Conservation (phyloP, 2,113 vertebrate genomes). For the Spea multiplicata region DNA sequence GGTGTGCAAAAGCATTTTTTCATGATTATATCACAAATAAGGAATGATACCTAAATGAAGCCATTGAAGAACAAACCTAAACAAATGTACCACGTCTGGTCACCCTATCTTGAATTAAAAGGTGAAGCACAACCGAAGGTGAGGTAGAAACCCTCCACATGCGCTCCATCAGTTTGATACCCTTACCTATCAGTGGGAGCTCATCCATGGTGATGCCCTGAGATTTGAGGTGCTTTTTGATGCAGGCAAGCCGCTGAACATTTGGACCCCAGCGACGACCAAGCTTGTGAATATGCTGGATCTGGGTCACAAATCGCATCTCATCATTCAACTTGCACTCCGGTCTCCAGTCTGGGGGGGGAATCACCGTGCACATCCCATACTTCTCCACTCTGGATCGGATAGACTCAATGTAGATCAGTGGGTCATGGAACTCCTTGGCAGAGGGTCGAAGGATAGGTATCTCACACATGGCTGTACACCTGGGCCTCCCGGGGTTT, state of each 20-base stretch:
- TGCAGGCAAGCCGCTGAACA: constrained; percentile 96
- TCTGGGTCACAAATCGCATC: constrained; percentile 98
- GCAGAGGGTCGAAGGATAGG: constrained; percentile 82
- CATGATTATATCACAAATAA: too few relatives aligned
- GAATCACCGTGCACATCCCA: constrained; percentile 92
- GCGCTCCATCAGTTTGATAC: background rate
- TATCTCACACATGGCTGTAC: constrained; percentile 82
- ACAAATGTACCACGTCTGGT: too few relatives aligned
- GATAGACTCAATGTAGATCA: constrained; percentile 91
- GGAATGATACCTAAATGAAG: too few relatives aligned
- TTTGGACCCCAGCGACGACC: constrained; percentile 97
- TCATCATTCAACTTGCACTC: constrained; percentile 98
- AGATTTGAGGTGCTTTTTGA: constrained; percentile 99
- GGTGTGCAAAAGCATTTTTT: too few relatives aligned
- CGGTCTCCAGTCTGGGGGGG: constrained; percentile 93
- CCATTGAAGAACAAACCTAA: too few relatives aligned
- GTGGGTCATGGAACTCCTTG: constrained; percentile 94
- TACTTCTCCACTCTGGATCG: constrained; percentile 86
- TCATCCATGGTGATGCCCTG: constrained; percentile 99
- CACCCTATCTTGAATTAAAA: background rate
- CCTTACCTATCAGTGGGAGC: constrained; percentile 95
- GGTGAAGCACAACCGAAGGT: background rate
- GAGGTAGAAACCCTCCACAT: background rate
- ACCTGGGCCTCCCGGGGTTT: constrained; percentile 71
- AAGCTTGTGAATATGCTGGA: constrained; percentile 97